phyloP scores from a whole-genome alignment of 2,888 invertebrate species.

The Oscheius onirici region DNA sequence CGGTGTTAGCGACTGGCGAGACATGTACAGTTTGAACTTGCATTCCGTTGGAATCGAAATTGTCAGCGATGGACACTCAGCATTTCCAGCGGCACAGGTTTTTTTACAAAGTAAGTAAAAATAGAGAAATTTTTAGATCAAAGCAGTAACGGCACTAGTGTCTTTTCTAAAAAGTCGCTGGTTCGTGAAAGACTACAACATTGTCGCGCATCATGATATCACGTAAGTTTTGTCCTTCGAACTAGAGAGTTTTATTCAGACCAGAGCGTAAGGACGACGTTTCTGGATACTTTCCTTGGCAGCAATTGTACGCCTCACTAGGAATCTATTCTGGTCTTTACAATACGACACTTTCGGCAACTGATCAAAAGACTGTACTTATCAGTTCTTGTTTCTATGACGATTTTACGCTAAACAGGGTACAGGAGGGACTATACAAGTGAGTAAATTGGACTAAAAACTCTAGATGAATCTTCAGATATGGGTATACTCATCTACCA shows the following conservation, averaged over 20 bases:
- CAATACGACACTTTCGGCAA: not conserved
- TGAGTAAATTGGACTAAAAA: too few relatives aligned
- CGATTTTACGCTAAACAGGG: conserved; percentile 16
- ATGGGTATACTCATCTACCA: conserved; percentile 20
- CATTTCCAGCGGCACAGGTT: conserved; percentile 23
- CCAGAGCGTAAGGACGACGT: conserved; percentile 28
- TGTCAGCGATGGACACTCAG: conserved; percentile 24
- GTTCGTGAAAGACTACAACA: conserved; percentile 19
- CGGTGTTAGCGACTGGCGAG: conserved; percentile 18
- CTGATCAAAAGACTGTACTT: conserved; percentile 10
- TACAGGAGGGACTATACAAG: conserved; percentile 19
- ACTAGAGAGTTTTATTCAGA: not conserved
- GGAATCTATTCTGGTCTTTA: conserved; percentile 19
- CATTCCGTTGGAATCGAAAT: conserved; percentile 31
- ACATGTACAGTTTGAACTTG: conserved; percentile 11
- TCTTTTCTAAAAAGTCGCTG: conserved; percentile 21
- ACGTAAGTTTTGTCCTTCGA: not conserved
- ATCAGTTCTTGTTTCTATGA: conserved; percentile 21
- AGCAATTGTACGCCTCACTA: conserved; percentile 3
- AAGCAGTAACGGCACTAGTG: conserved; percentile 9
- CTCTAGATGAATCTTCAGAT: too few relatives aligned
- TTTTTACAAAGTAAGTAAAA: not conserved
- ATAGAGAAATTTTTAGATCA: not conserved
- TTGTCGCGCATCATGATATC: conserved; percentile 28
- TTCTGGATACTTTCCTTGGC: conserved; percentile 31